phyloP scores from a whole-genome alignment of 2,113 vertebrate species.

The Pseudorhombus dupliciocellatus region DNA sequence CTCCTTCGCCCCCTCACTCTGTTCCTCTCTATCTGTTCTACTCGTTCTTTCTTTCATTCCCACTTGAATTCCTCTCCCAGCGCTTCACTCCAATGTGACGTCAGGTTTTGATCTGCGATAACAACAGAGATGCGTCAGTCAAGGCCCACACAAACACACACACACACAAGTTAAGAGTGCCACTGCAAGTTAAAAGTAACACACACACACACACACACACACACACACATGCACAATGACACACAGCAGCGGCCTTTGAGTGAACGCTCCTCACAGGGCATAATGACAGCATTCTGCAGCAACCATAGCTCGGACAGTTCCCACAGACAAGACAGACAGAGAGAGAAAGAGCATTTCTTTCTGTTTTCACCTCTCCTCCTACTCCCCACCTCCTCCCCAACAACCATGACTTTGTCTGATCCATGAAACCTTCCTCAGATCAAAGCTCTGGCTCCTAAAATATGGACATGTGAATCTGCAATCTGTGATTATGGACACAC shows the following conservation, averaged over 20 bases:
- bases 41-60: conserved; percentile 70
- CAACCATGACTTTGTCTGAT: conserved; percentile 69
- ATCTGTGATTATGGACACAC: conserved; percentile 3
- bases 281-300: conserved; percentile 82
- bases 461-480: conserved; percentile 16
- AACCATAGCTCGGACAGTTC: conserved; percentile 74
- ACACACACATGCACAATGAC: conserved; percentile 56
- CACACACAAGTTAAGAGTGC: conserved; percentile 44
- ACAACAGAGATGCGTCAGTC: conserved; percentile 76
- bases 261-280: conserved; percentile 68
- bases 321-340: conserved; percentile 79
- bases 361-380: conserved; percentile 74
- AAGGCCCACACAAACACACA: conserved; percentile 61
- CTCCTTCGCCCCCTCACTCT: conserved; percentile 67
- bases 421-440: conserved; percentile 54
- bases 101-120: conserved; percentile 67
- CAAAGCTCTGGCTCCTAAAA: conserved; percentile 30
- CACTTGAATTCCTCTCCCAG: conserved; percentile 80
- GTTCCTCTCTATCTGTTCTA: conserved; percentile 66
- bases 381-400: conserved; percentile 65
- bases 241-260: conserved; percentile 72
- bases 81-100: conserved; percentile 70
- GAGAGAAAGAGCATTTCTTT: conserved; percentile 74
- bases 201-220: conserved; percentile 13
- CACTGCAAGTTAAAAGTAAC: conserved; percentile 60